Base-by-base conservation (phyloP, 1,140 invertebrate species). In the Idris sp. region DNA sequence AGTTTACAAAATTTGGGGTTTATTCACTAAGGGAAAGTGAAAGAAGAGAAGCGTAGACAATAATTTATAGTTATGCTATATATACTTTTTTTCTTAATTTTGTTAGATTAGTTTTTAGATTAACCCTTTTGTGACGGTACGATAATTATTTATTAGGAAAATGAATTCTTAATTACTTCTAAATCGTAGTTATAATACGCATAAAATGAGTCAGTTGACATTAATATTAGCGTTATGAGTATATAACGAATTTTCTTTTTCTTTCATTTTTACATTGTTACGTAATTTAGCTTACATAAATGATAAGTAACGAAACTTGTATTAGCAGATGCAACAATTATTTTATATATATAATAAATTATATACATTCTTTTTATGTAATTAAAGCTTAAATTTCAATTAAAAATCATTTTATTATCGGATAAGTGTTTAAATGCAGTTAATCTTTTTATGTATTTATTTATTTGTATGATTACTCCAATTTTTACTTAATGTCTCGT, bases 91-190 rank as follows among this genome's bases (percentile, higher is more conserved):
- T 30, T 40, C 13, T 25, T 16, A 19, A 28, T 38, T 11, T 31
- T 30, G 56, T 56, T 6, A 6, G 19, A 22, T 22, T 22, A 2
- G 33, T 11, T 41, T 53, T 26, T 69, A 59, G 11, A 71, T 61
- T 71, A 71, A 71, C 67, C 67, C 67, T 71, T 71, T 71, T 71
- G 67, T 71, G 56, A 15, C 46, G 19, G 46, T 38, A 69, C 64
- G 49, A 46, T 64, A 15, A 15, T 36, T 14, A 51, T n/a, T n/a
- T n/a, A n/a, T n/a, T n/a, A n/a, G n/a, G n/a, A n/a, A n/a, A n/a
- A n/a, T n/a, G n/a, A n/a, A n/a, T n/a, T n/a, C n/a, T n/a, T n/a
- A n/a, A n/a, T 15, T 41, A 41, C 26, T 38, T 15, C 14, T 8
- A 7, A 43, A 43, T 48, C 35, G 10, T 48, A 22, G 15, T 31